phyloP scores from a whole-genome alignment of 2,113 vertebrate genomes.

The Symphodus melops region DNA sequence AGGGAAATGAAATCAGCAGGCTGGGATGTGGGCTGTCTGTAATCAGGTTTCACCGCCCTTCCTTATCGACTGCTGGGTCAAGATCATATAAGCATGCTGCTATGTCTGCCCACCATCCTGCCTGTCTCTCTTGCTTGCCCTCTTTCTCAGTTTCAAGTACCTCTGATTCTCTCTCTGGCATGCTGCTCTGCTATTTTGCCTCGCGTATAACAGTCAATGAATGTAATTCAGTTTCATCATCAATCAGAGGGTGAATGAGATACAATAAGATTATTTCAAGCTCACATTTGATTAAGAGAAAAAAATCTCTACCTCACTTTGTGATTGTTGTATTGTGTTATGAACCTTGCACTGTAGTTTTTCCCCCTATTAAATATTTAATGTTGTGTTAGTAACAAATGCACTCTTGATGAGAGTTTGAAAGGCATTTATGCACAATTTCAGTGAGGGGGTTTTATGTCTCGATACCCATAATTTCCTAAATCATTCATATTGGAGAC shows the following conservation, averaged over 20 bases:
- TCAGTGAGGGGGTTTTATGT: not conserved
- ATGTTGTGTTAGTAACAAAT: not conserved
- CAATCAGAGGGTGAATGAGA: conserved; percentile 15
- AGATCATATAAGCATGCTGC: conserved; percentile 68
- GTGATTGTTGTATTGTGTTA: conserved; percentile 26
- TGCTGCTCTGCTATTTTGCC: conserved; percentile 9
- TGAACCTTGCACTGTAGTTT: not conserved
- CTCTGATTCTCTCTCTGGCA: conserved; percentile 4
- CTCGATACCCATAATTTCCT: conserved; percentile 2
- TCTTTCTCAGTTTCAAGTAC: conserved; percentile 39
- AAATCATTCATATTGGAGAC: not conserved
- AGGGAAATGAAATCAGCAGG: conserved; percentile 73
- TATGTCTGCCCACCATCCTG: conserved; percentile 70
- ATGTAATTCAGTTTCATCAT: conserved; percentile 14
- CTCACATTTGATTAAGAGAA: conserved; percentile 19
- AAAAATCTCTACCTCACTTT: not conserved
- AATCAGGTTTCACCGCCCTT: conserved; percentile 76
- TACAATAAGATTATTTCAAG: conserved; percentile 5
- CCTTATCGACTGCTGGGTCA: conserved; percentile 73
- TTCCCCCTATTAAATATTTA: not conserved
- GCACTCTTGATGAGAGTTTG: not conserved
- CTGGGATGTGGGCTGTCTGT: conserved; percentile 73
- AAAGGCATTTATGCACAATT: conserved; percentile 1
- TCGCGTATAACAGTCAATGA: conserved; percentile 1
- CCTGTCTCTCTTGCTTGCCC: conserved; percentile 30